Evolutionary conservation across 2,888 invertebrate species (phyloP), one percentile per base, ranked within the genome.

Genomic region (Scaptomyza tumidula): DNA sequence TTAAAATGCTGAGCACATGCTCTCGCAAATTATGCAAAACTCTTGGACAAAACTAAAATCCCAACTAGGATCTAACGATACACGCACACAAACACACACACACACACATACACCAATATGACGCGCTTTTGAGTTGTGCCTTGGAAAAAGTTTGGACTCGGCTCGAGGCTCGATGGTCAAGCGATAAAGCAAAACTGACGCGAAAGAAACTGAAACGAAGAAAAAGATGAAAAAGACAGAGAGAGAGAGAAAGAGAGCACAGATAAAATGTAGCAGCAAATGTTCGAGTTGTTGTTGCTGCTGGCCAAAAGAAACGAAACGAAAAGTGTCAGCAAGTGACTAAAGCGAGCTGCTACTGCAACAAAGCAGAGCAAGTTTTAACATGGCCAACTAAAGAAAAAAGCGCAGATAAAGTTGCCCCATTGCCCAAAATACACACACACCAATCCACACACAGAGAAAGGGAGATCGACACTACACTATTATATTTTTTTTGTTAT

Each of bases 281-380:
- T 63, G 73, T 67, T 77, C 61, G 58, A 78, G 57, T 43, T 62
- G 67, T 60, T 62, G n/a, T n/a, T n/a, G n/a, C n/a, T n/a, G n/a
- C n/a, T n/a, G 56, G 45, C 70, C 64, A 64, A 71, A 41, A 67
- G 73, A 76, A 87, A 75, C 73, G 76, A 75, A 85, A 84, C 73
- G 76, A 75, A 85, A 84, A 84, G 82, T 87, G 83, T 84, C 83
- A 86, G 86, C 75, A 74, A 76, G 82, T 65, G 62, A 74, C 68
- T 79, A 71, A 41, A 75, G 53, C 61, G 50, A 46, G 27, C 41
- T 10, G 55, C 29, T 29, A 39, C 70, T 67, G 71, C 72, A 73
- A 62, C 44, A 62, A 54, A 46, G 55, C 37, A 59, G 27, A 55
- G 49, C 50, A 69, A 71, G 68, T 83, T 85, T 86, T 67, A 61